phyloP scores from a whole-genome alignment of 2,888 invertebrate genomes.

The Hybos culiciformis region DNA sequence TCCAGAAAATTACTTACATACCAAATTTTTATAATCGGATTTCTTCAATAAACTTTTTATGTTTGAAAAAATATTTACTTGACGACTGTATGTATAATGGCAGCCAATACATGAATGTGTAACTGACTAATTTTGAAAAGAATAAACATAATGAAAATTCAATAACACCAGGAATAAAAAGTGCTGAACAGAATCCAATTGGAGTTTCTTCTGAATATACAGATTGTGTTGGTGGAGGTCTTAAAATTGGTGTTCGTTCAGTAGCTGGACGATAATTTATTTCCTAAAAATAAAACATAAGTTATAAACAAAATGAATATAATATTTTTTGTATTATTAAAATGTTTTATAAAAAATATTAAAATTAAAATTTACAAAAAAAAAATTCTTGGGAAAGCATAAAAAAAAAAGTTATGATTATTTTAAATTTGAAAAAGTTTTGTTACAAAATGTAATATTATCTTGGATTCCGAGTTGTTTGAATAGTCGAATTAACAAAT shows the following conservation, averaged over 20 bases:
- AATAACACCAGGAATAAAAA: conserved; percentile 79
- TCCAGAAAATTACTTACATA: background rate
- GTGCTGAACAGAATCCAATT: conserved; percentile 40
- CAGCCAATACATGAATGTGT: conserved; percentile 94
- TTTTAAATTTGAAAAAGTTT: no score
- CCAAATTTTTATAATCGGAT: no score
- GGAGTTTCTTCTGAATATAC: conserved; percentile 18
- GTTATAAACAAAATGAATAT: background rate
- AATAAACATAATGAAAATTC: conserved; percentile 89
- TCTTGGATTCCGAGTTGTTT: no score
- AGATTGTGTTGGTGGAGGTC: conserved; percentile 10
- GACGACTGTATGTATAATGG: conserved; percentile 76
- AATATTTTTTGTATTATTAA: no score
- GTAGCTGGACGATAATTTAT: conserved; percentile 29
- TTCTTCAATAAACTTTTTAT: background rate
- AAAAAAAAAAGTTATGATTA: no score
- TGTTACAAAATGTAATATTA: no score
- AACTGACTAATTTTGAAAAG: conserved; percentile 92
- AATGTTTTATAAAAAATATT: no score
- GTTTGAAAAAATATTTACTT: conserved; percentile 49
- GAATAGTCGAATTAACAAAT: no score
- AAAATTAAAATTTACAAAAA: no score
- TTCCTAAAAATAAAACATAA: conserved; percentile 22
- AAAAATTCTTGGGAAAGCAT: no score
- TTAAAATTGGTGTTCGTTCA: conserved; percentile 32